Percentiles rank a stretch among this genome's conserved stretches.
Conservation (phyloP, 1,140 invertebrate species). For the Muscidifurax raptorellus region DNA sequence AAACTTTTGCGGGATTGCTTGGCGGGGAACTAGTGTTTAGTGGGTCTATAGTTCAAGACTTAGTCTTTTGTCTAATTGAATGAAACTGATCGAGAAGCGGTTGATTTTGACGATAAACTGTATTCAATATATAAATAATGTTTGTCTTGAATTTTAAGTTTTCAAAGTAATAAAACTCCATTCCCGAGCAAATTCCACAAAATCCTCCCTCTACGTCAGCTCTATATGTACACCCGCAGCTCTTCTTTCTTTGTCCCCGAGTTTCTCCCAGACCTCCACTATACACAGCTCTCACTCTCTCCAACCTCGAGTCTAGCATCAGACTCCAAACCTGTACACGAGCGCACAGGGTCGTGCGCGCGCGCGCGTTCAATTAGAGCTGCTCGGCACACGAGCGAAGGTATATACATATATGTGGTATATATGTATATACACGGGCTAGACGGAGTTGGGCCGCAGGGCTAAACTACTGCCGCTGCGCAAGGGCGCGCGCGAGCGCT, state of each 20-base stretch:
- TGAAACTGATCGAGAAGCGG: too few species aligned
- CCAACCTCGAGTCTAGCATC: background rate
- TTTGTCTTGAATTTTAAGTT: too few species aligned
- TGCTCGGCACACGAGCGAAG: background rate
- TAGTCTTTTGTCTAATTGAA: too few species aligned
- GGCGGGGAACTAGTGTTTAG: too few species aligned
- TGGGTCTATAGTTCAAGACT: too few species aligned
- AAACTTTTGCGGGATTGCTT: background rate
- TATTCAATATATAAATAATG: too few species aligned
- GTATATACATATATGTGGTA: background rate
- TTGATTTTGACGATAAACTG: too few species aligned
- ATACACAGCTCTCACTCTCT: background rate
- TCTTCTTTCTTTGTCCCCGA: background rate
- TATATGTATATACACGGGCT: background rate
- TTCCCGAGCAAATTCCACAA: background rate
- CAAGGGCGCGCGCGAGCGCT: conserved; percentile 9
- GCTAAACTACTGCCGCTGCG: background rate
- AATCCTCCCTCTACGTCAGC: background rate
- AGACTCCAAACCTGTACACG: background rate
- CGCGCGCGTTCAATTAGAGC: conserved; percentile 33
- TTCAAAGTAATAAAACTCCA: background rate
- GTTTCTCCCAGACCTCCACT: background rate
- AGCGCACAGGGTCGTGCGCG: background rate
- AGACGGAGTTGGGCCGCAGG: background rate
- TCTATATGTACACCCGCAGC: background rate